Conservation (phyloP, 2,797 vertebrate species). For the Allobates femoralis region DNA sequence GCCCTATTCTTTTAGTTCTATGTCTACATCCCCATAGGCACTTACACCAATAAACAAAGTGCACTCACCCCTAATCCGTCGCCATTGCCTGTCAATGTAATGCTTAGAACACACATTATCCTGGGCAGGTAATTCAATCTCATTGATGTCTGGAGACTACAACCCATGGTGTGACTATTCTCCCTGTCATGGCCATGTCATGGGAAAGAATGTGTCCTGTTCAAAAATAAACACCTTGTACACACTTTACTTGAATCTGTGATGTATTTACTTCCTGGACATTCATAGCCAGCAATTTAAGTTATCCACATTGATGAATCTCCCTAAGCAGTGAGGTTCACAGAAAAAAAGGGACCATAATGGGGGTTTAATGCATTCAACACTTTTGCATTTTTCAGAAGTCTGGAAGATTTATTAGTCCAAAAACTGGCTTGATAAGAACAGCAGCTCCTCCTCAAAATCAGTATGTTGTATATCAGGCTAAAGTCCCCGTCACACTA, state of each 20-base stretch:
- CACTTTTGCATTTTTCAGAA: neutral
- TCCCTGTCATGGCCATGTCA: neutral
- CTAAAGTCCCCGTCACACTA: too few species aligned
- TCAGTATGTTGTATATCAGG: too few species aligned
- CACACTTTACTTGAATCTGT: neutral
- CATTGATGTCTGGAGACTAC: conserved; percentile 36
- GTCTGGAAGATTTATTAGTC: neutral
- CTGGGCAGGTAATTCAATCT: conserved; percentile 34
- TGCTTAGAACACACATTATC: conserved; percentile 35
- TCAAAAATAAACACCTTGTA: conserved; percentile 11
- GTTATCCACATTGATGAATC: neutral
- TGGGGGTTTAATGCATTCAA: neutral
- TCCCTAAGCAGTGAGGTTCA: neutral
- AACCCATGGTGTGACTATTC: conserved; percentile 17
- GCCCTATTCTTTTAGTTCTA: conserved; percentile 3
- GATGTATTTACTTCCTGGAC: neutral
- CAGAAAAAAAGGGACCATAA: neutral
- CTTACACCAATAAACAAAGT: conserved; percentile 45
- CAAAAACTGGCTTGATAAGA: neutral
- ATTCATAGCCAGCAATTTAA: neutral
- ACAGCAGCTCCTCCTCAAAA: neutral
- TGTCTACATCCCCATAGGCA: conserved; percentile 30
- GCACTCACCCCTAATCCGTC: conserved; percentile 39
- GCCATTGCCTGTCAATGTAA: conserved; percentile 42
- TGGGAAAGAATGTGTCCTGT: conserved; percentile 4